Base-by-base conservation (phyloP, 2,113 vertebrate genomes). In the Ctenodactylus gundi region DNA sequence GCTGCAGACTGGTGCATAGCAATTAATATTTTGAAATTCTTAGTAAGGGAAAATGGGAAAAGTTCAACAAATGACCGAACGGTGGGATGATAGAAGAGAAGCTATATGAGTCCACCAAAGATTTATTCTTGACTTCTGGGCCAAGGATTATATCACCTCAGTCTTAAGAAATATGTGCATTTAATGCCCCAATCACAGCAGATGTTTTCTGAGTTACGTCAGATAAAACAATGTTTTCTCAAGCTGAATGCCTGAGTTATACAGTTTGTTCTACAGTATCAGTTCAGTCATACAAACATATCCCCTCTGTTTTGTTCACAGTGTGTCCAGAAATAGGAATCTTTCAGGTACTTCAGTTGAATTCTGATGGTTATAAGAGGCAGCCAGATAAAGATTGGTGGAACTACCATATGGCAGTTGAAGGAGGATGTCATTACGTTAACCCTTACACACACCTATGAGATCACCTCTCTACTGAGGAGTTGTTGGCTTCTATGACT, bases 1-100 rank as follows among this genome's bases (percentile, higher is more conserved):
- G 81, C 23, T 70, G 15, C n/a, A 73, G n/a, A 72, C 7, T 80
- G 36, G 18, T 51, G 21, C 7, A 23, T 3, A 36, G n/a, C 27
- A 83, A 65, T 75, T 58, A 85, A 75, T 58, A 90, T 55, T 55
- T 94, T 75, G 72, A 57, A 51, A 7, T 90, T 67, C 68, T 84
- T 39, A 60, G 70, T 41, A 92, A 81, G n/a, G 91, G 34, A 51
- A 96, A 93, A 65, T 29, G 78, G 57, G 68, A 83, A 58, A 82
- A 2, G 41, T 41, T 53, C n/a, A 85, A 64, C 15, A 34, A 60
- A 34, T 46, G 49, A 5, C 49, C 34, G 57, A 78, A 27, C 72
- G 65, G 15, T 12, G 80, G 39, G 17, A 51, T 57, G n/a, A 57
- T 11, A 75, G 39, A 46, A 77, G 58, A 55, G 25, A 95, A 76